Percentiles rank a stretch among this genome's conserved stretches.
Conservation (phyloP, 2,888 invertebrate genomes). For the Chrysolina americana region DNA sequence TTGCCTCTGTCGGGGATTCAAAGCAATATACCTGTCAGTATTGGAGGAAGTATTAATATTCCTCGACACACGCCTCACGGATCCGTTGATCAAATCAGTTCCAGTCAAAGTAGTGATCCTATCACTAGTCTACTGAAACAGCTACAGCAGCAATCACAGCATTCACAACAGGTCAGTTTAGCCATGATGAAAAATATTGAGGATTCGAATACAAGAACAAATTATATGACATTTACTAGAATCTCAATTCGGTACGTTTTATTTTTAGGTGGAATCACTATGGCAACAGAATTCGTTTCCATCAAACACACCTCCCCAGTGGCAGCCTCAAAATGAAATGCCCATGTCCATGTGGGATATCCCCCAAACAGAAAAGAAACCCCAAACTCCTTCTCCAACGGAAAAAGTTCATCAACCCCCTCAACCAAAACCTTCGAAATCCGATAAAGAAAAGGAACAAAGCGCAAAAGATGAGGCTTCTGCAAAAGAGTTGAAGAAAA, state of each 20-base stretch:
- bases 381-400: slow-evolving; percentile 44
- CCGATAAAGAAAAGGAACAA: slow-evolving; percentile 55
- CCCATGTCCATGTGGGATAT: slow-evolving; percentile 67
- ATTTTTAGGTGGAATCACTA: slow-evolving; percentile 59
- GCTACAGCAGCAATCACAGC: slow-evolving; percentile 65
- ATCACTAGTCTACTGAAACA: slow-evolving; percentile 72
- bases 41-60: slow-evolving; percentile 51
- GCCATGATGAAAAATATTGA: too few relatives aligned
- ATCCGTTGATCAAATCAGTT: slow-evolving; percentile 54
- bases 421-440: slow-evolving; percentile 48
- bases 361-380: slow-evolving; percentile 43
- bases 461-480: slow-evolving; percentile 64
- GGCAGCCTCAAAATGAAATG: slow-evolving; percentile 58
- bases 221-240: neutral
- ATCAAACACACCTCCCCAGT: slow-evolving; percentile 55
- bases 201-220: neutral
- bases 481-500: slow-evolving; percentile 70
- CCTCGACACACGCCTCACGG: slow-evolving; percentile 57
- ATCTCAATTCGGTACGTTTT: too few relatives aligned
- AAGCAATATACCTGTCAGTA: slow-evolving; percentile 50
- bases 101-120: slow-evolving; percentile 68
- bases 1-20: slow-evolving; percentile 51
- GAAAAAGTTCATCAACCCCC: slow-evolving; percentile 49
- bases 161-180: slow-evolving; percentile 53
- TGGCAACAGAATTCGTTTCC: slow-evolving; percentile 66